A percentile compares a stretch with the other conserved stretches of the same genome.
Evolutionary conservation across 37 sponge, comb jelly and placozoan species (phyloP).

Genomic region (Cliona cf. orientalis): DNA sequence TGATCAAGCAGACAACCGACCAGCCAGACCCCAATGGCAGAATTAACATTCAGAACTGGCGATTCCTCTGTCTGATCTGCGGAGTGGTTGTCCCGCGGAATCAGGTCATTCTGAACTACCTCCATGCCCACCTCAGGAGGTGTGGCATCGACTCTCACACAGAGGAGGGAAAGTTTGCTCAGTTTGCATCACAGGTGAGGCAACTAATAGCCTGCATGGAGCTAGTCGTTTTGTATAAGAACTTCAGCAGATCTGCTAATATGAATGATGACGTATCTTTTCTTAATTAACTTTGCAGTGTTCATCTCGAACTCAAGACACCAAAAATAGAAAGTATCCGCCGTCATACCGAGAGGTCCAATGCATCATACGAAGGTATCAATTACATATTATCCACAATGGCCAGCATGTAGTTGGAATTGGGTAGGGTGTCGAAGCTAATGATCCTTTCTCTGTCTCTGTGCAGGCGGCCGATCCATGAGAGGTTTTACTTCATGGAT

Average conservation of each 20-base stretch:
- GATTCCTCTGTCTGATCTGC: constrained; percentile 74
- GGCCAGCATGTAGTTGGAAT: background rate
- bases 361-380: constrained; percentile 86
- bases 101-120: constrained; percentile 83
- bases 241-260: background rate
- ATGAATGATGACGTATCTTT: background rate
- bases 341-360: constrained; percentile 86
- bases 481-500: constrained; percentile 96
- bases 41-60: constrained; percentile 95
- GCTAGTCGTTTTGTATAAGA: background rate
- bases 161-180: constrained; percentile 95
- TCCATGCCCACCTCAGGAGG: constrained; percentile 82
- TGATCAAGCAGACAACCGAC: constrained; percentile 97
- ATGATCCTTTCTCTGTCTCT: background rate
- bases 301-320: constrained; percentile 65
- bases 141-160: constrained; percentile 82
- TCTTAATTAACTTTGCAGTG: constrained; percentile 25
- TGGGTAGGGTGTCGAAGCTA: background rate
- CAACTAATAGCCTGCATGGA: too few relatives aligned
- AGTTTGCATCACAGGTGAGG: constrained; percentile 80
- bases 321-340: constrained; percentile 94
- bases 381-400: too few relatives aligned
- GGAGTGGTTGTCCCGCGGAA: constrained; percentile 92
- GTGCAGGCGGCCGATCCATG: constrained; percentile 87
- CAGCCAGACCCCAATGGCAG: constrained; percentile 94